These are phyloP conservation scores for Mesodorylaimus sp. DNA, from an alignment of 2,888 invertebrate genomes.

Conservation along the genomic window DNA sequence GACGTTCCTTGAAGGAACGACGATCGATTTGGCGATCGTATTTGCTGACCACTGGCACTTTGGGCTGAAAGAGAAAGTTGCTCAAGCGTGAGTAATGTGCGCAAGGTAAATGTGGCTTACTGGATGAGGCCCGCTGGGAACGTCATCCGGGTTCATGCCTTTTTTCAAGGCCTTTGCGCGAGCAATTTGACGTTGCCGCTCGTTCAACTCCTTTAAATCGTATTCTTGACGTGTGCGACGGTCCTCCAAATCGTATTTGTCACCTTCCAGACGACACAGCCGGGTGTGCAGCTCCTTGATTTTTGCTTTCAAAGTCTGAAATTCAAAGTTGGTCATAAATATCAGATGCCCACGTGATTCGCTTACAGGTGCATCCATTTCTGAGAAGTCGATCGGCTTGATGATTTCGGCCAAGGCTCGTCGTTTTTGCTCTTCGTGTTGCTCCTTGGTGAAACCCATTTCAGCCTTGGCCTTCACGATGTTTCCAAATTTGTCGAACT, in stretches of 20 bases:
- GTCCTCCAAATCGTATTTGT: conserved; percentile 28
- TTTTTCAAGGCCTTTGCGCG: conserved; percentile 22
- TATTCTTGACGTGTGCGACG: conserved; percentile 27
- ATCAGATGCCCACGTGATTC: neutral
- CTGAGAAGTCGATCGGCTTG: conserved; percentile 67
- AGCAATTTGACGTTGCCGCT: conserved; percentile 25
- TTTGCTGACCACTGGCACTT: conserved; percentile 96
- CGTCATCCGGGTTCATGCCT: conserved; percentile 20
- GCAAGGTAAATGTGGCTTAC: too few species aligned
- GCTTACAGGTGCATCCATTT: conserved; percentile 43
- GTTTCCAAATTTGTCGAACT: conserved; percentile 30
- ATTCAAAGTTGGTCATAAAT: too few species aligned
- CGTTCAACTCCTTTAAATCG: conserved; percentile 28
- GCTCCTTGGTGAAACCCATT: conserved; percentile 97
- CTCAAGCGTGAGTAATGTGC: too few species aligned
- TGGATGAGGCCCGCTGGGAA: conserved; percentile 15
- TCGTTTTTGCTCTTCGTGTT: conserved; percentile 94
- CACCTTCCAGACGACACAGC: conserved; percentile 25
- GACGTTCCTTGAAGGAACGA: conserved; percentile 32
- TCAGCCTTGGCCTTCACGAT: conserved; percentile 78
- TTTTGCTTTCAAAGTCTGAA: conserved; percentile 7
- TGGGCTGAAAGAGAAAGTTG: conserved; percentile 51
- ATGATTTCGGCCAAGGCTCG: conserved; percentile 56
- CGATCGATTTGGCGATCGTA: conserved; percentile 94
- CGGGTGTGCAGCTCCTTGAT: conserved; percentile 24